A percentile compares a stretch with the other conserved stretches of the same genome.
Evolutionary conservation across 2,888 invertebrate genomes (phyloP).

Genomic region (Drosophila histrio): DNA sequence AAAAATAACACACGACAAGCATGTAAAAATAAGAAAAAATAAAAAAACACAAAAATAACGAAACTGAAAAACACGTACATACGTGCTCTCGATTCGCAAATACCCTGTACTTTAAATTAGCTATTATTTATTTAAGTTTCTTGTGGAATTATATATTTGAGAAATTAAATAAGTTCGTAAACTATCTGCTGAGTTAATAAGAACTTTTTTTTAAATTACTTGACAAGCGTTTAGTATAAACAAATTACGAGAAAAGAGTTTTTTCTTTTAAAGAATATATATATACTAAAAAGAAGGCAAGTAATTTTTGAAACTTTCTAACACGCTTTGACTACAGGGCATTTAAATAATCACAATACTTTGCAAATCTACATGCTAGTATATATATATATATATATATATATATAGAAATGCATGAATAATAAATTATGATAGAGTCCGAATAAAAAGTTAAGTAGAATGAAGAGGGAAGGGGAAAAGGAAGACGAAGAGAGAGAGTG

Average conservation of each 20-base stretch:
- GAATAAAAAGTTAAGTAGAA: not conserved
- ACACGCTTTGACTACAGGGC: constrained; percentile 7
- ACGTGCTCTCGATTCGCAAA: not conserved
- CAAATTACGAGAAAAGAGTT: no score
- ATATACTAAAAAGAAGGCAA: no score
- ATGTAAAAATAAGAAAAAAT: constrained; percentile 3
- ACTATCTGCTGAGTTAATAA: no score
- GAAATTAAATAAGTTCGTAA: no score
- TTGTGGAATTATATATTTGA: no score
- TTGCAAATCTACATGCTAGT: constrained; percentile 28
- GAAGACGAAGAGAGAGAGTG: no score
- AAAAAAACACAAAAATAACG: not conserved
- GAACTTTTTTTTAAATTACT: no score
- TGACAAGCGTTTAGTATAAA: no score
- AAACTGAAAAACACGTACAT: not conserved
- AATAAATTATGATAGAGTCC: constrained; percentile 68
- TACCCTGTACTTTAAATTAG: constrained; percentile 2
- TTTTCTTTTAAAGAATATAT: no score
- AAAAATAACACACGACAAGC: constrained; percentile 55
- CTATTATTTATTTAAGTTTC: no score
- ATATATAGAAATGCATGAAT: constrained; percentile 71
- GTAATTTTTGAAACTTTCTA: no score
- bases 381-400: no score
- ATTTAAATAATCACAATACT: constrained; percentile 45
- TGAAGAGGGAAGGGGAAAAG: not conserved